These are phyloP conservation scores for Altica lythri DNA, from an alignment of 2,888 invertebrate species.

Conservation along the genomic window DNA sequence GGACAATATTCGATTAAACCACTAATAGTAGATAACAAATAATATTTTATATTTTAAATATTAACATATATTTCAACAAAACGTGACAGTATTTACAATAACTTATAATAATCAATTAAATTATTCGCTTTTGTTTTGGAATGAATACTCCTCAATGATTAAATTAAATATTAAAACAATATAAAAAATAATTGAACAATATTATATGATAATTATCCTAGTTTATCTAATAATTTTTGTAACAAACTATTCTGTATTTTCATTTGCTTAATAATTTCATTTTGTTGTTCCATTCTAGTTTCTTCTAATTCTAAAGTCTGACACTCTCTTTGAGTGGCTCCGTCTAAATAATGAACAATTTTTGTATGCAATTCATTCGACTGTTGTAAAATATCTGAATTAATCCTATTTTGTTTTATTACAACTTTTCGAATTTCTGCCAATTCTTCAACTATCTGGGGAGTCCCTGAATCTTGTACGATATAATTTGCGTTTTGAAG, in stretches of 20 bases:
- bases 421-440: slow-evolving; percentile 25
- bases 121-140: too few relatives aligned
- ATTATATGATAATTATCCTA: slow-evolving; percentile 19
- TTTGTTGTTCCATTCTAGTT: slow-evolving; percentile 31
- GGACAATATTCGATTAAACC: too few relatives aligned
- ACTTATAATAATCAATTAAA: too few relatives aligned
- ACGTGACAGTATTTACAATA: too few relatives aligned
- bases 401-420: slow-evolving; percentile 22
- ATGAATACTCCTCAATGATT: too few relatives aligned
- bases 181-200: too few relatives aligned
- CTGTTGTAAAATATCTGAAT: slow-evolving; percentile 25
- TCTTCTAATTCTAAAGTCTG: slow-evolving; percentile 30
- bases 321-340: slow-evolving; percentile 23
- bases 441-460: slow-evolving; percentile 27
- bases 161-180: too few relatives aligned
- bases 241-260: slow-evolving; percentile 34
- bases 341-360: slow-evolving; percentile 29
- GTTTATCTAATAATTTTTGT: slow-evolving; percentile 32
- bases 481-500: slow-evolving; percentile 20
- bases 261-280: slow-evolving; percentile 36
- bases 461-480: slow-evolving; percentile 24
- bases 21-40: too few relatives aligned
- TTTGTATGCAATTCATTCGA: slow-evolving; percentile 27
- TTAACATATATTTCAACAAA: too few relatives aligned
- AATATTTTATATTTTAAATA: too few relatives aligned